Percentiles rank a stretch among this genome's conserved stretches.
phyloP scores from a whole-genome alignment of 2,797 vertebrate genomes.

The Garrulus glandarius region DNA sequence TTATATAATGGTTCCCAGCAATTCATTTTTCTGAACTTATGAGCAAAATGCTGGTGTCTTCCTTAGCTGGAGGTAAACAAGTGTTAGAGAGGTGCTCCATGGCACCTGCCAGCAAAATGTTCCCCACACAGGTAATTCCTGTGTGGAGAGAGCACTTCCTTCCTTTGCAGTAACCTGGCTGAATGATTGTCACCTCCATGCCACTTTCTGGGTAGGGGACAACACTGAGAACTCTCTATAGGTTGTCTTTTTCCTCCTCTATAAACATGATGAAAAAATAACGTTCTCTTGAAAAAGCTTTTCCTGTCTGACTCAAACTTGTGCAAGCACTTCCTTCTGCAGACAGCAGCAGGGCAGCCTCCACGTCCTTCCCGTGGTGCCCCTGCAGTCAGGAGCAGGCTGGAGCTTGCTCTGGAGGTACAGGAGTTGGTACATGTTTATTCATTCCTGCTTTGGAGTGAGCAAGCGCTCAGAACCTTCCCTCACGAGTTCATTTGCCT shows the following conservation, averaged over 20 bases:
- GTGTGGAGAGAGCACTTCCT: background rate
- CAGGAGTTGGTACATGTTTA: background rate
- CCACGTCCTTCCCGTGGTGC: background rate
- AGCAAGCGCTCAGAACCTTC: background rate
- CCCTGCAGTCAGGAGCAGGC: background rate
- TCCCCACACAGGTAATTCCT: background rate
- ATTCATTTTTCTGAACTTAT: fast-evolving
- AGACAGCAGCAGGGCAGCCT: background rate
- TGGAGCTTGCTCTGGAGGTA: background rate
- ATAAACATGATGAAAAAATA: background rate
- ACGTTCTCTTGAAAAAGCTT: background rate
- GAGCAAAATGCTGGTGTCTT: background rate
- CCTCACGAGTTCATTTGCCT: background rate
- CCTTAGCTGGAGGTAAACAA: background rate
- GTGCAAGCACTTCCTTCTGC: background rate
- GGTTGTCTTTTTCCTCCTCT: background rate
- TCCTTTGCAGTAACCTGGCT: background rate
- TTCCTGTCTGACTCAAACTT: background rate
- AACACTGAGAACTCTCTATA: fast-evolving
- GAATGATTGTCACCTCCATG: fast-evolving
- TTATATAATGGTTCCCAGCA: background rate
- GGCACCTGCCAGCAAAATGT: background rate
- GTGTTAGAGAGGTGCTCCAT: background rate
- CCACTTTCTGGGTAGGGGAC: background rate
- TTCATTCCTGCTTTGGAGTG: background rate